These are phyloP conservation scores for Scytalopus superciliaris DNA, from an alignment of 2,113 vertebrate species.

Conservation along the genomic window DNA sequence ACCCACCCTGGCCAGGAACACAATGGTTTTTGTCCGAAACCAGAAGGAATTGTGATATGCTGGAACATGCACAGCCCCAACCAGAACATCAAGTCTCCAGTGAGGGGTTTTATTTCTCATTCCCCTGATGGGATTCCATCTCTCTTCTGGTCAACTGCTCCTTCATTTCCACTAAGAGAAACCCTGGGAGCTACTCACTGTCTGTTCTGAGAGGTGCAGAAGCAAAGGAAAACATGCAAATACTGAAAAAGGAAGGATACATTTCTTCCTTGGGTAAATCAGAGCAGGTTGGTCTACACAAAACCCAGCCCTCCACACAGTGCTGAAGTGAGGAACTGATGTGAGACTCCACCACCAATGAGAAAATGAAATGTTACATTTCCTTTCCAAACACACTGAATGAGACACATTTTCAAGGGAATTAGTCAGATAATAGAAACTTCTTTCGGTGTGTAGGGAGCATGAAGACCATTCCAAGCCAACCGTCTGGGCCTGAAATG, in stretches of 20 bases:
- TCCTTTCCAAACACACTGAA: background rate
- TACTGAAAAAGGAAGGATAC: background rate
- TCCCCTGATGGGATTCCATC: background rate
- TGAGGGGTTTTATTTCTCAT: background rate
- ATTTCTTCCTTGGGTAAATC: background rate
- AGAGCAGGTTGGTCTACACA: background rate
- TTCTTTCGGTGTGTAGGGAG: background rate
- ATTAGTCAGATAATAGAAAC: background rate
- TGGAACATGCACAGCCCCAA: background rate
- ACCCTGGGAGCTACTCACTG: background rate
- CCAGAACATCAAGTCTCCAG: background rate
- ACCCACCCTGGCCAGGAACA: background rate
- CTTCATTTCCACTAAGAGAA: background rate
- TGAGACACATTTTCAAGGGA: background rate
- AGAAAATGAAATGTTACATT: background rate
- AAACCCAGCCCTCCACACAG: background rate
- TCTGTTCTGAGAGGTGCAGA: background rate
- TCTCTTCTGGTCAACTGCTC: background rate
- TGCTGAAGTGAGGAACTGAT: background rate
- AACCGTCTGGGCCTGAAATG: background rate
- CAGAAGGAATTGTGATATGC: background rate
- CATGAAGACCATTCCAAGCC: background rate
- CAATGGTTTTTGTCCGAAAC: rapidly evolving
- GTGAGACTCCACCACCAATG: background rate
- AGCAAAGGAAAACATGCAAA: background rate